Base-by-base conservation (phyloP, 2,888 invertebrate genomes). In the Metacarcinus magister region DNA sequence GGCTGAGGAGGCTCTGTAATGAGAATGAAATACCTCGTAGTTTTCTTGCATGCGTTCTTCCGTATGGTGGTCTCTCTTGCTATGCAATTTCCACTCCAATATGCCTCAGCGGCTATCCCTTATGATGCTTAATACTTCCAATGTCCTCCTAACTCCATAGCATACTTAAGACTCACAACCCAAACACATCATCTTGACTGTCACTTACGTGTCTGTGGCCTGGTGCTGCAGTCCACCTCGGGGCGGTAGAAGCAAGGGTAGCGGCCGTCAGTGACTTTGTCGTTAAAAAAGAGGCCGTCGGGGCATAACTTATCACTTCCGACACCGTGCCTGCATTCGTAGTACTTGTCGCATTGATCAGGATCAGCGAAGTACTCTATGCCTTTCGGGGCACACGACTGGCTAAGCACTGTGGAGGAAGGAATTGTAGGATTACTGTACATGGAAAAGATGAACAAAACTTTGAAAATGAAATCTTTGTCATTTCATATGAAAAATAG, bases 221-320 rank as follows among this genome's bases (percentile, higher is more conserved):
- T 96, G 54, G 95, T 93, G 43, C 94, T 96, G 92, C 97, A 97
- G 95, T 97, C 96, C 4, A 97, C 97, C 43, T 97, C 97, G 0
- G 95, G n/a, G 2, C 96, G 97, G 95, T 97, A 97, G 90, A 96
- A 96, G 95, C 97, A 97, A 19, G 97, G 97, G 96, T 97, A 97
- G 44, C 95, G 82, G 13, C 96, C 97, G 92, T 97, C 96, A 67
- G 96, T 93, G 48, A 97, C 28, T 43, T 92, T 93, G 82, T 96
- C 97, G 91, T 97, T 95, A 93, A 97, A 97, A 89, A 97, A 94
- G 16, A 97, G 97, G 13, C 97, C 97, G 43, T 96, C 96, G 8
- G 97, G 97, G 75, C 97, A 97, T 0, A 95, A 95, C 48, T 96
- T 92, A 4, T 96, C 97, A 10, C 92, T 82, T 28, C 28, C 75